A percentile compares a stretch with the other conserved stretches of the same genome.
These are phyloP conservation scores for Pachyuromys duprasi DNA, from an alignment of 2,797 vertebrate species.

Conservation along the genomic window DNA sequence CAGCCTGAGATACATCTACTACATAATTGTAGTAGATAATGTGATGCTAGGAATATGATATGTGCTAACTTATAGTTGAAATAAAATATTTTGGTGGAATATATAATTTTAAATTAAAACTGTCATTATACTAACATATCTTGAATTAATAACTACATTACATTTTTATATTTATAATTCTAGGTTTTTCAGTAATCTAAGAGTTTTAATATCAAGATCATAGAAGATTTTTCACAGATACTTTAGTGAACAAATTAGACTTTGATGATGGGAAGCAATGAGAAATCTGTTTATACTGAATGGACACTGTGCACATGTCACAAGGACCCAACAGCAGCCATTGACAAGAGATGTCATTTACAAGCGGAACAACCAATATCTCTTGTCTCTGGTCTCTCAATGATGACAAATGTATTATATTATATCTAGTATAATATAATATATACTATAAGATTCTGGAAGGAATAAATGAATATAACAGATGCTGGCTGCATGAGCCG, in stretches of 20 bases:
- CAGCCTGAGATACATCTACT: not conserved
- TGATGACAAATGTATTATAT: not conserved
- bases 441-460: not conserved
- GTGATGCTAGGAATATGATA: not conserved
- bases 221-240: not conserved
- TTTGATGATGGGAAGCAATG: not conserved
- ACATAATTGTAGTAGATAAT: not conserved
- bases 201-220: not conserved
- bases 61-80: constrained; percentile 14
- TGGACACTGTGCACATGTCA: not conserved
- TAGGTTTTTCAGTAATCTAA: not conserved
- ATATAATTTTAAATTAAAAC: not conserved
- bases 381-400: not conserved
- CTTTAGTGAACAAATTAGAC: not conserved
- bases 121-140: not conserved
- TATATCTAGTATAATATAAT: not conserved
- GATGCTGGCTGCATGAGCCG: not conserved
- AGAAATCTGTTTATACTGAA: not conserved
- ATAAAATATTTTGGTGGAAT: not conserved
- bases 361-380: not conserved
- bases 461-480: constrained; percentile 29
- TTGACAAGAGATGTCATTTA: not conserved
- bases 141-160: constrained; percentile 25
- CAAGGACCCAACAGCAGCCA: not conserved
- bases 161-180: constrained; percentile 30